Base-by-base conservation (phyloP, 1,140 invertebrate species). In the Aphis gossypii region DNA sequence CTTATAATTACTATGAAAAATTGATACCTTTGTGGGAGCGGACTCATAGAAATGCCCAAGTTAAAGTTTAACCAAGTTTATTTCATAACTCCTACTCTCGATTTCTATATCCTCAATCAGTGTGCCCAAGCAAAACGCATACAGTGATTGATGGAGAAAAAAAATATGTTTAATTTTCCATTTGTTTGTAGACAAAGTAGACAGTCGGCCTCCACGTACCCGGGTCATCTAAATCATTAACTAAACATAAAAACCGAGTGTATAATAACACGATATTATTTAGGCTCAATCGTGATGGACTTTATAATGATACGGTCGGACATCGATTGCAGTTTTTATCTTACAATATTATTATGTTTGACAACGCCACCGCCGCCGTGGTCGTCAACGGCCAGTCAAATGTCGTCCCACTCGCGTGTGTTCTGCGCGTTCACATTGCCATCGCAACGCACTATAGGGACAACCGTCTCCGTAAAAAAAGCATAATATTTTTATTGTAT, bases 121-220 rank as follows among this genome's bases (percentile, higher is more conserved):
- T 87, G 86, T 87, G 86, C 86, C 46, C 86, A 87, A 87, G 86
- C 30, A 87, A 87, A 87, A 87, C 86, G 46, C 86, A 51, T 87
- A 87, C 86, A 87, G 18, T 87, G 86, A 87, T 87, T 21, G 86
- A 87, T 21, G 46, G n/a, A 87, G 46, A 87, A 87, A n/a, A 11
- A 20, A n/a, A 51, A 30, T n/a, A 30, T 46, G 41, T 3, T 48
- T n/a, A 46, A 86, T 86, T 44, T 84, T 41, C 21, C 9, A 84
- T 84, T n/a, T 76, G 0, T 76, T 76, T 35, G 60, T 68, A 68
- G 38, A 84, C 23, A 14, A 25, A 18, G 60, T 68, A 68, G 38
- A 84, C 23, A 14, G 41, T 84, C 21, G 41, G 35, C 60, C 30
- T 30, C 4, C 3, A 0, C 9, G 11, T 68, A 2, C 30, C 4